Evolutionary conservation across 2,113 vertebrate genomes (phyloP), one percentile per base, ranked within the genome.

Genomic region (Pipra filicauda): DNA sequence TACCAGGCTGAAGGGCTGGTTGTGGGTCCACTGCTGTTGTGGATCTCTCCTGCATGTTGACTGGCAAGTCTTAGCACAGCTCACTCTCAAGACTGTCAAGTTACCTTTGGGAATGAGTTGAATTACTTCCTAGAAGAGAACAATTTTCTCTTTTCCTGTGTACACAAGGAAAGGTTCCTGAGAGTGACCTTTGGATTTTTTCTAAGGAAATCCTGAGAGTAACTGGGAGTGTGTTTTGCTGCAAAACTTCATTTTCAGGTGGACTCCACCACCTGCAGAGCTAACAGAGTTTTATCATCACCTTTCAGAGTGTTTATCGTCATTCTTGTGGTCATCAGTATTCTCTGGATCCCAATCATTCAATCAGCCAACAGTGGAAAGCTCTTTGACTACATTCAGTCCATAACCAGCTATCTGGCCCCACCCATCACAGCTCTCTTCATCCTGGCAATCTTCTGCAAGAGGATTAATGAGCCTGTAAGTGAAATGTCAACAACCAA

Each of bases 311-410:
- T 99, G 65, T 99, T 99, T 41, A 98, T 99, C 80, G 94, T 99
- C 52, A 55, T 99, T 58, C 97, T 99, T 72, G 98, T 99, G 59
- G 95, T 96, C 65, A 59, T 99, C 91, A 99, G 99, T 90, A 98
- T 99, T 76, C 79, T 99, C 80, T 99, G 99, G 99, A 99, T 99
- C 95, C 99, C 99, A 11, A 82, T 99, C 76, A 98, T 99, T 95
- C 99, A 99, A 64, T 97, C 98, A 73, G 98, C 99, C 89, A 99
- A 99, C 95, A 99, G 99, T 3, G 99, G 99, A 33, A 98, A 98
- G 93, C 98, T 99, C 51, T 99, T 99, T 65, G 98, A 99, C 95
- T 99, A 99, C 83, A 98, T 99, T 89, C 99, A 99, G 93, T 98
- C 99, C 54, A 97, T 99, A 92, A 98, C 98, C 94, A 99, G 99